Percentiles rank a stretch among this genome's conserved stretches.
phyloP scores from a whole-genome alignment of 2,888 invertebrate genomes.

The Tridacna crocea region DNA sequence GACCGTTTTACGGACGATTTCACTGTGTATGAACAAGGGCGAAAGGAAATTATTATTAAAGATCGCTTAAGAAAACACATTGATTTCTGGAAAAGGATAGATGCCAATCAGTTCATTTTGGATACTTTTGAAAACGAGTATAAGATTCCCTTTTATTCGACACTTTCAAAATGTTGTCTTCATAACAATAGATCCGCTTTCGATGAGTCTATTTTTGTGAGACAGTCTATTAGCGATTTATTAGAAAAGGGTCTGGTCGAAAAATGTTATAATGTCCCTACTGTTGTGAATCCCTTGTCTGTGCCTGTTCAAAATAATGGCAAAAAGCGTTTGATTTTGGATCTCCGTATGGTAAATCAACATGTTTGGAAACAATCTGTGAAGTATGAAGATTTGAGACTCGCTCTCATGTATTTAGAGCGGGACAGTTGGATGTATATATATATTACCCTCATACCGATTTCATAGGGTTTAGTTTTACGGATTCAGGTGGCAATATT shows the following conservation, averaged over 20 bases:
- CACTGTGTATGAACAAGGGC: constrained; percentile 44
- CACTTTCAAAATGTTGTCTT: too few species aligned
- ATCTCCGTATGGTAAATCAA: too few species aligned
- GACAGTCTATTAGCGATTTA: constrained; percentile 1
- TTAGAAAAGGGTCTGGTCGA: constrained; percentile 12
- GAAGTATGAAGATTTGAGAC: too few species aligned
- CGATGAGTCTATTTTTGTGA: background rate
- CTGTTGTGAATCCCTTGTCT: constrained; percentile 1
- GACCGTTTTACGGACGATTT: constrained; percentile 30
- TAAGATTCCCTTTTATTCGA: constrained; percentile 20
- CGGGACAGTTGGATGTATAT: too few species aligned
- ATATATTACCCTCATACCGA: constrained; percentile 15
- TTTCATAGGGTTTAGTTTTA: constrained; percentile 18
- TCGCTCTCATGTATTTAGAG: too few species aligned
- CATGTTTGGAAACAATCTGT: too few species aligned
- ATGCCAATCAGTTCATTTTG: constrained; percentile 1
- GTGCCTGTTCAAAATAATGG: constrained; percentile 16
- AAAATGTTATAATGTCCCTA: background rate
- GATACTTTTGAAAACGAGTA: background rate
- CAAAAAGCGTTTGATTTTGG: too few species aligned
- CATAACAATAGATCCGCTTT: constrained; percentile 3
- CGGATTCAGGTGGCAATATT: background rate
- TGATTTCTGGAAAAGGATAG: constrained; percentile 15
- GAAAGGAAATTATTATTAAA: constrained; percentile 31
- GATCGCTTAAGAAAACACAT: constrained; percentile 17